These are phyloP conservation scores for Hymenopus coronatus DNA, from an alignment of 2,888 invertebrate genomes.

Conservation along the genomic window DNA sequence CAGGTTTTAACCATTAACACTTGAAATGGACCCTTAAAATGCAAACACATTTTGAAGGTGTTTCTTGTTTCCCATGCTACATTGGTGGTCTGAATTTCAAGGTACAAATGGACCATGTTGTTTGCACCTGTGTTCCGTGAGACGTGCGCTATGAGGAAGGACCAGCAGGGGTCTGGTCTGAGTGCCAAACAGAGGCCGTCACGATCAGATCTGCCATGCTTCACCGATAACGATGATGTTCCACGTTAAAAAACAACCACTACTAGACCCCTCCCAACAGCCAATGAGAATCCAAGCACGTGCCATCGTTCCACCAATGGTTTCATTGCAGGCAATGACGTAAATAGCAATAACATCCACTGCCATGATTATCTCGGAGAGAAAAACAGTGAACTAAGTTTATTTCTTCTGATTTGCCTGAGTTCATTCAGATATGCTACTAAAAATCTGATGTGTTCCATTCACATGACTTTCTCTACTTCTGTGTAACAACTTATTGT, in stretches of 20 bases:
- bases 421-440: too few relatives aligned
- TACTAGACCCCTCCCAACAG: background rate
- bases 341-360: constrained; percentile 4
- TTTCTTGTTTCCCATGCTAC: background rate
- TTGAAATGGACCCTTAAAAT: too few relatives aligned
- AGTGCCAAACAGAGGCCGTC: background rate
- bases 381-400: background rate
- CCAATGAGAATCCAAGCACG: background rate
- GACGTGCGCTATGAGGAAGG: background rate
- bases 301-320: constrained; percentile 11
- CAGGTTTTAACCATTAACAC: too few relatives aligned
- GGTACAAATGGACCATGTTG: background rate
- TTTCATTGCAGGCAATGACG: constrained; percentile 5
- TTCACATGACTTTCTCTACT: too few relatives aligned
- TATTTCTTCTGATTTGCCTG: background rate
- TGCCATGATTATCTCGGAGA: background rate
- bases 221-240: background rate
- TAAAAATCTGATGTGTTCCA: too few relatives aligned
- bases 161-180: background rate
- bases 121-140: background rate
- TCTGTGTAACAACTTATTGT: too few relatives aligned
- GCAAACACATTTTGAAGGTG: too few relatives aligned
- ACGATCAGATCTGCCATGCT: background rate
- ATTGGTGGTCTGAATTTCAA: background rate
- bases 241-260: background rate